These are phyloP conservation scores for Glareola pratincola DNA, from an alignment of 2,113 vertebrate species.

Conservation along the genomic window DNA sequence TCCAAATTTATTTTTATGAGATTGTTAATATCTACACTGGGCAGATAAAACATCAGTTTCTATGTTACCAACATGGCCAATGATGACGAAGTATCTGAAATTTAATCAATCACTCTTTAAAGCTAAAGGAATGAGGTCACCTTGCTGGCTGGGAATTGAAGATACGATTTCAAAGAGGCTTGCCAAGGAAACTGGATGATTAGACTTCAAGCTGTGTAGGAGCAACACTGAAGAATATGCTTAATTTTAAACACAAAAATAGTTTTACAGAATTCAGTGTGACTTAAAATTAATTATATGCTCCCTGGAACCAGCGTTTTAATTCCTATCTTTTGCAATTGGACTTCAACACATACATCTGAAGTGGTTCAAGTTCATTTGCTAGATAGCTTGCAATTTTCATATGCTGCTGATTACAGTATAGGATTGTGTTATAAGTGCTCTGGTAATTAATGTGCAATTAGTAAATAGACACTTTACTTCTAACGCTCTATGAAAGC, in stretches of 20 bases:
- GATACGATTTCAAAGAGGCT: neutral
- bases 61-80: neutral
- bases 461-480: constrained; percentile 23
- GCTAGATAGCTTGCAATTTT: neutral
- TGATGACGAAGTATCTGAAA: neutral
- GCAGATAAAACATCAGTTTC: neutral
- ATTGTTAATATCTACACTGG: neutral
- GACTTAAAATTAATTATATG: neutral
- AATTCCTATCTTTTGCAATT: neutral
- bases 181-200: neutral
- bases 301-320: neutral
- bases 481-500: neutral
- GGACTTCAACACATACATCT: neutral
- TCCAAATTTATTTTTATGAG: neutral
- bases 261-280: neutral
- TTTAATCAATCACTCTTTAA: neutral
- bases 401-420: neutral
- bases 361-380: constrained; percentile 12
- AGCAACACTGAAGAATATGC: neutral
- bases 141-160: neutral
- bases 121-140: neutral
- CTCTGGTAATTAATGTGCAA: neutral
- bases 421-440: neutral
- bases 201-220: neutral
- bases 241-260: neutral